Conservation (phyloP, 2,888 invertebrate species). For the Clistopyga incitator region DNA sequence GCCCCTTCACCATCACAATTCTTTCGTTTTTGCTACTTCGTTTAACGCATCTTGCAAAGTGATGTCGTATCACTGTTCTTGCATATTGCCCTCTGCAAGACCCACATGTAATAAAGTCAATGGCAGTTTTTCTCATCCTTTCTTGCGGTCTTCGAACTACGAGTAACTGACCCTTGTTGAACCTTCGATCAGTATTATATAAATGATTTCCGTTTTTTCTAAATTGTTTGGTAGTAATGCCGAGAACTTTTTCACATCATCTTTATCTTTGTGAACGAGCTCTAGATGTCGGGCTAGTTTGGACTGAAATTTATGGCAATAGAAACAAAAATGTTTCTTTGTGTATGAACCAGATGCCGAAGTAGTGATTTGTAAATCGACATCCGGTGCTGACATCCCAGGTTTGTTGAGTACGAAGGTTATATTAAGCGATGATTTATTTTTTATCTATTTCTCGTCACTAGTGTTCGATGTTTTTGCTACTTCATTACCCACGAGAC, state of each 20-base stretch:
- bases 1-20: no score
- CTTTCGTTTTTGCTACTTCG: neutral
- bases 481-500: no score
- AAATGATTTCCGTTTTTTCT: conserved; percentile 57
- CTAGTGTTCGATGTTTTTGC: no score
- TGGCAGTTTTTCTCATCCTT: conserved; percentile 34
- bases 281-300: conserved; percentile 62
- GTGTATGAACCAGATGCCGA: neutral
- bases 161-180: conserved; percentile 57
- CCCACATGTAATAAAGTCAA: conserved; percentile 57
- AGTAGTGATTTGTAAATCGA: no score
- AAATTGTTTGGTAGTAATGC: conserved; percentile 2
- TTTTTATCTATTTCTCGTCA: no score
- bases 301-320: conserved; percentile 51
- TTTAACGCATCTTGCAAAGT: conserved; percentile 37
- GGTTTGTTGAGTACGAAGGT: no score
- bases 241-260: conserved; percentile 52
- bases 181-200: conserved; percentile 43
- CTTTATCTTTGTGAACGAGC: conserved; percentile 44
- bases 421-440: no score
- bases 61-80: conserved; percentile 52
- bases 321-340: conserved; percentile 64
- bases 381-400: no score
- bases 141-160: conserved; percentile 53
- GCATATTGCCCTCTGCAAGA: conserved; percentile 59